These are phyloP conservation scores for Remorina albescens DNA, from an alignment of 2,797 vertebrate species.

Conservation along the genomic window DNA sequence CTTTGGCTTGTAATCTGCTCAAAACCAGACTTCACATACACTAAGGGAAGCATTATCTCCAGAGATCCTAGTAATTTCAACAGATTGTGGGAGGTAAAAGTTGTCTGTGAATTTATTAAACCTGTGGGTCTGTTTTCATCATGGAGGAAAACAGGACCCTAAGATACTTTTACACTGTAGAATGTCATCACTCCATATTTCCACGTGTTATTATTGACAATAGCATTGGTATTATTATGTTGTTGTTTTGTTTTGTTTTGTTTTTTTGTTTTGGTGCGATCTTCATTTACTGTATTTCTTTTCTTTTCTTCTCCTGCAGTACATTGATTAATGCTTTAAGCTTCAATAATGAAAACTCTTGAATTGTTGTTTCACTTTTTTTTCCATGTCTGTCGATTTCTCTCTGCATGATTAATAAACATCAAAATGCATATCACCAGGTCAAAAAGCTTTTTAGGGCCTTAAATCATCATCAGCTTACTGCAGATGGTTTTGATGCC, in stretches of 20 bases:
- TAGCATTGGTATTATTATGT: too few relatives aligned
- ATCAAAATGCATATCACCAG: slow-evolving; percentile 12
- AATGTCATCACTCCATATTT: slow-evolving; percentile 33
- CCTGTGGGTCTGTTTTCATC: slow-evolving; percentile 32
- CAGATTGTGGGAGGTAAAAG: slow-evolving; percentile 38
- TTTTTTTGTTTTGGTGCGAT: too few relatives aligned
- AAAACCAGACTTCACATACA: slow-evolving; percentile 41
- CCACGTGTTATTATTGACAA: slow-evolving; percentile 37
- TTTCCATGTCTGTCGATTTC: background rate
- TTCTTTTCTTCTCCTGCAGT: background rate
- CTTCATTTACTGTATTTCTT: slow-evolving; percentile 1
- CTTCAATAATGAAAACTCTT: slow-evolving; percentile 5
- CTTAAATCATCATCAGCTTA: background rate
- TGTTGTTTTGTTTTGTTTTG: too few relatives aligned
- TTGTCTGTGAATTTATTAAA: slow-evolving; percentile 38
- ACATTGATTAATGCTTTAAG: slow-evolving; percentile 22
- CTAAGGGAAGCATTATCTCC: slow-evolving; percentile 23
- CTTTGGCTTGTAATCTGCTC: slow-evolving; percentile 66
- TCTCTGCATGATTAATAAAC: slow-evolving; percentile 20
- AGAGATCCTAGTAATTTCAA: slow-evolving; percentile 33
- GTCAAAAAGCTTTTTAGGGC: background rate
- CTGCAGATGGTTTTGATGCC: slow-evolving; percentile 8
- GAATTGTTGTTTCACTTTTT: slow-evolving; percentile 3
- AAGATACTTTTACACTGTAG: slow-evolving; percentile 16
- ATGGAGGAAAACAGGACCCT: slow-evolving; percentile 26